Conservation (phyloP, 2,888 invertebrate genomes). For the Acanthosepion lycidas region DNA sequence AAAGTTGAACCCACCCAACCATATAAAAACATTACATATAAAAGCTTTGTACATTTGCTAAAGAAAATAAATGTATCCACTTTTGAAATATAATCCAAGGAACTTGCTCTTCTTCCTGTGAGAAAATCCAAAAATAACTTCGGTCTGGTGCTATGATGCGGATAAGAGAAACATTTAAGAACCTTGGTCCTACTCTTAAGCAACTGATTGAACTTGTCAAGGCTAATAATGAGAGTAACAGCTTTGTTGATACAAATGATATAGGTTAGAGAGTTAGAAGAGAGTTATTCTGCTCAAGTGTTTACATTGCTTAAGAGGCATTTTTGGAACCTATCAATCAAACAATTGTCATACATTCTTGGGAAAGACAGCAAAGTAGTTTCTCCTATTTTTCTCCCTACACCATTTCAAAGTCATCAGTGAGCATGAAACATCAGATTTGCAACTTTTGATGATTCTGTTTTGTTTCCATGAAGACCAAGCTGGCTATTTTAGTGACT, state of each 20-base stretch:
- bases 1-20: neutral
- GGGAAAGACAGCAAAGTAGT: no score
- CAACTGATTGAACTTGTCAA: neutral
- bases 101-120: slow-evolving; percentile 33
- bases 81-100: neutral
- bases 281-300: no score
- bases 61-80: neutral
- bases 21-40: neutral
- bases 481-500: no score
- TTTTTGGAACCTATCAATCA: no score
- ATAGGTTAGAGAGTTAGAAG: no score
- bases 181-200: neutral
- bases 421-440: no score
- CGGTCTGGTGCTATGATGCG: neutral
- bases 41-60: neutral
- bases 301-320: no score
- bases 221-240: neutral
- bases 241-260: neutral
- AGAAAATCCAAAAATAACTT: slow-evolving; percentile 2
- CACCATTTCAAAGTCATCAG: no score
- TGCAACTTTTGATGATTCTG: no score
- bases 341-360: no score
- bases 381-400: no score
- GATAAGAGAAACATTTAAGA: neutral
- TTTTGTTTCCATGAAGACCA: no score